Evolutionary conservation across 2,113 vertebrate genomes (phyloP).

Genomic region (Athene noctua): DNA sequence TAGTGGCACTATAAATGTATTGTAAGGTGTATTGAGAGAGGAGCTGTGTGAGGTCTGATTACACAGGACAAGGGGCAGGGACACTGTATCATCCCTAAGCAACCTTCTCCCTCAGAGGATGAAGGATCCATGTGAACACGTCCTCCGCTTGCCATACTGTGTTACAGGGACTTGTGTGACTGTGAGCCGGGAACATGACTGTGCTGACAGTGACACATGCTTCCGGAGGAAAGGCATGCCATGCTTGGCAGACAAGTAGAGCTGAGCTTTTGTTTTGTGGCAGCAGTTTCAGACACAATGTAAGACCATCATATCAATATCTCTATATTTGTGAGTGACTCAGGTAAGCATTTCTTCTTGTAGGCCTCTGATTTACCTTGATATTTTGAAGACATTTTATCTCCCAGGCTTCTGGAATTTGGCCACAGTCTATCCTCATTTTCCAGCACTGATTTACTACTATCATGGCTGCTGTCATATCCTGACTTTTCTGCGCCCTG

Average conservation of each 20-base stretch:
- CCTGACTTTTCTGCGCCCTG: not conserved
- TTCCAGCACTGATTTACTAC: not conserved
- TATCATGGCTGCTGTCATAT: not conserved
- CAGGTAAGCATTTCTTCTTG: not conserved
- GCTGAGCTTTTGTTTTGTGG: not conserved
- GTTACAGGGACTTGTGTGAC: not conserved
- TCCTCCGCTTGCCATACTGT: accelerated
- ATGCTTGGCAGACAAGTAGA: not conserved
- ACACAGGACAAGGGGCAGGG: not conserved
- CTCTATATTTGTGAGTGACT: not conserved
- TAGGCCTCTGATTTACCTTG: not conserved
- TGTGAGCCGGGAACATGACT: accelerated
- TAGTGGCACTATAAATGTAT: accelerated
- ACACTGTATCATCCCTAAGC: not conserved
- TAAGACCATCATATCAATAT: not conserved
- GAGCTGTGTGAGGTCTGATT: not conserved
- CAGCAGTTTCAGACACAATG: not conserved
- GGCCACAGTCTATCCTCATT: not conserved
- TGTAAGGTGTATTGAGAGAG: not conserved
- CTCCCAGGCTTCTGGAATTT: not conserved
- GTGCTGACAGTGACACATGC: not conserved
- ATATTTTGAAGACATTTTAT: not conserved
- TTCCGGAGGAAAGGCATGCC: not conserved
- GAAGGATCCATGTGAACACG: not conserved
- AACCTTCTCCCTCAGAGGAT: too few species aligned